Conservation (phyloP, 1,140 invertebrate genomes). For the Alviniconcha marisindica region DNA sequence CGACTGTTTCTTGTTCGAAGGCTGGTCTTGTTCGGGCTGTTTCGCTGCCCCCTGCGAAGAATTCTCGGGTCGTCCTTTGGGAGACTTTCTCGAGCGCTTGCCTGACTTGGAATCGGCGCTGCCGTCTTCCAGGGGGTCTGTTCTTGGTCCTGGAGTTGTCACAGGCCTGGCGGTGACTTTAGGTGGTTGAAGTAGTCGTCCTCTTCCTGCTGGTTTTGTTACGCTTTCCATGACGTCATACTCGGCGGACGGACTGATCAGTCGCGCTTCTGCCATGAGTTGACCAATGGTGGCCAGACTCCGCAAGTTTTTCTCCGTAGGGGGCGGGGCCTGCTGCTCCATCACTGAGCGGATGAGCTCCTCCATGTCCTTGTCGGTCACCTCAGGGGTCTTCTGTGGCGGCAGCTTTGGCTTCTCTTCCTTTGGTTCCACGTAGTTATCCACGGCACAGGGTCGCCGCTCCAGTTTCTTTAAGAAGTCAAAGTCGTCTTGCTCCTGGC, state of each 20-base stretch:
- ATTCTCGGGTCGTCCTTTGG: too few species aligned
- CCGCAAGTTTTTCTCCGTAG: slow-evolving; percentile 37
- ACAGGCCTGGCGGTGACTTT: not conserved
- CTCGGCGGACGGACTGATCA: not conserved
- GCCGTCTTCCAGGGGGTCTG: not conserved
- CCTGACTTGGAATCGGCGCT: too few species aligned
- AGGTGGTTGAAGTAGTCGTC: not conserved
- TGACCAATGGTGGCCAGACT: slow-evolving; percentile 2
- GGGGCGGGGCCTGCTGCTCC: slow-evolving; percentile 25
- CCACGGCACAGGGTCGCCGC: slow-evolving; percentile 29
- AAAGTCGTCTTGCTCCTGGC: slow-evolving; percentile 50
- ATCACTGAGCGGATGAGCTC: slow-evolving; percentile 34
- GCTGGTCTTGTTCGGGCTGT: too few species aligned
- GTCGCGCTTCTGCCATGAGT: slow-evolving; percentile 17
- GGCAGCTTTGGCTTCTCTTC: not conserved
- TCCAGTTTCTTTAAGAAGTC: slow-evolving; percentile 54
- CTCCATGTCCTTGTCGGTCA: slow-evolving; percentile 41
- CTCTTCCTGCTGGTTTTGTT: not conserved
- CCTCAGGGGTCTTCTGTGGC: not conserved
- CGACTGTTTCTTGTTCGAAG: too few species aligned
- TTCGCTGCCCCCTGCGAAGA: too few species aligned
- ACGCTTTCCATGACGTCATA: not conserved
- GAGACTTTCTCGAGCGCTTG: too few species aligned
- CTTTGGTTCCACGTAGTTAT: not conserved
- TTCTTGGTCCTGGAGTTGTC: not conserved